Percentiles rank a stretch among this genome's conserved stretches.
phyloP scores from a whole-genome alignment of 2,888 invertebrate species.

The Oxycera nigricornis region DNA sequence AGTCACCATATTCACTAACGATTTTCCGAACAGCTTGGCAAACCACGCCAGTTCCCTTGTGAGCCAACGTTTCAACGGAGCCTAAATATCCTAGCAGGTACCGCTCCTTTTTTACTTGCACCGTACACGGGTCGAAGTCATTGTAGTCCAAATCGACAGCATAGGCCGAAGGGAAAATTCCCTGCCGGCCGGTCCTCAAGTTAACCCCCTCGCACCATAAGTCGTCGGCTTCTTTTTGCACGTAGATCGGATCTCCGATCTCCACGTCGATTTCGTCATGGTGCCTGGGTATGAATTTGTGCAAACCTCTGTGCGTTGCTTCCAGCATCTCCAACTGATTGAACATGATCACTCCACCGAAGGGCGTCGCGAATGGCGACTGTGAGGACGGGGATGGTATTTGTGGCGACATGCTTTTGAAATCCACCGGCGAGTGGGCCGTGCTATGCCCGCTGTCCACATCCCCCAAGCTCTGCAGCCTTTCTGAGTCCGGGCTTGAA shows the following conservation, averaged over 20 bases:
- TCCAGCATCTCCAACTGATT: constrained; percentile 85
- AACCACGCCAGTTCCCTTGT: constrained; percentile 96
- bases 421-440: constrained; percentile 89
- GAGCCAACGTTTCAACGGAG: constrained; percentile 93
- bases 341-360: constrained; percentile 75
- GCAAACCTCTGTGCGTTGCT: constrained; percentile 93
- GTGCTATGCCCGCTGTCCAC: constrained; percentile 92
- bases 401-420: constrained; percentile 82
- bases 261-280: constrained; percentile 96
- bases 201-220: constrained; percentile 99
- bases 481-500: constrained; percentile 85
- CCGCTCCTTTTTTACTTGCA: constrained; percentile 84
- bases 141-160: constrained; percentile 97
- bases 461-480: constrained; percentile 75
- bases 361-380: constrained; percentile 70
- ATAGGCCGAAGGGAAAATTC: constrained; percentile 96
- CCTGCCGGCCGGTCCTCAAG: constrained; percentile 88
- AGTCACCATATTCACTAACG: constrained; percentile 72
- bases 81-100: constrained; percentile 93
- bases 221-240: constrained; percentile 95
- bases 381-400: constrained; percentile 69
- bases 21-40: constrained; percentile 91
- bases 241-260: constrained; percentile 96
- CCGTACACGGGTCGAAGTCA: constrained; percentile 89
- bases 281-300: constrained; percentile 94